These are phyloP conservation scores for Cephalopachus bancanus DNA, from an alignment of 2,797 vertebrate genomes.

Conservation along the genomic window DNA sequence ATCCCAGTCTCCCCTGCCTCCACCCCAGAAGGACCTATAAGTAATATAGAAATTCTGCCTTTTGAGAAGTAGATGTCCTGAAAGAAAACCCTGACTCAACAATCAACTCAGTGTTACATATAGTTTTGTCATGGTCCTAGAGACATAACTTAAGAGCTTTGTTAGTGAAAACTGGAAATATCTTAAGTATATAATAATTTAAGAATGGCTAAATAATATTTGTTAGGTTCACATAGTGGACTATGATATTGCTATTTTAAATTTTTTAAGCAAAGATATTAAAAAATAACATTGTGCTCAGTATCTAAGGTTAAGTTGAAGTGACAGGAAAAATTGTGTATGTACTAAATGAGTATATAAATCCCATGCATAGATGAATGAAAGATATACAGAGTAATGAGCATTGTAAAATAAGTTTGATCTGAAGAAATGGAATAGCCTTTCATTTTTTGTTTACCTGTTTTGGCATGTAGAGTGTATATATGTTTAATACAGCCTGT, in stretches of 20 bases:
- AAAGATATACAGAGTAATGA: neutral
- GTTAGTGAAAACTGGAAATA: slow-evolving; percentile 40
- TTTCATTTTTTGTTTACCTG: neutral
- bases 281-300: neutral
- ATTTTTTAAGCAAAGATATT: neutral
- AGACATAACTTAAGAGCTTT: neutral
- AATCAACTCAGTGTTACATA: neutral
- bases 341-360: neutral
- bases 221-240: neutral
- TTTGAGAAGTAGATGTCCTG: neutral
- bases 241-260: slow-evolving; percentile 7
- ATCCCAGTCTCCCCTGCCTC: neutral
- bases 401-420: slow-evolving; percentile 8
- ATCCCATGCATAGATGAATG: neutral
- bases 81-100: slow-evolving; percentile 23
- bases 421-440: neutral
- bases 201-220: slow-evolving; percentile 28
- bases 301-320: neutral
- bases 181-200: neutral
- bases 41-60: neutral
- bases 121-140: neutral
- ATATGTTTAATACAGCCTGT: neutral
- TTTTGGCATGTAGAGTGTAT: neutral
- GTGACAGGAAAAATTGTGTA: neutral
- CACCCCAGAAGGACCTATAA: neutral